Evolutionary conservation across 2,888 invertebrate genomes (phyloP).

Genomic region (Margaritifera margaritifera): DNA sequence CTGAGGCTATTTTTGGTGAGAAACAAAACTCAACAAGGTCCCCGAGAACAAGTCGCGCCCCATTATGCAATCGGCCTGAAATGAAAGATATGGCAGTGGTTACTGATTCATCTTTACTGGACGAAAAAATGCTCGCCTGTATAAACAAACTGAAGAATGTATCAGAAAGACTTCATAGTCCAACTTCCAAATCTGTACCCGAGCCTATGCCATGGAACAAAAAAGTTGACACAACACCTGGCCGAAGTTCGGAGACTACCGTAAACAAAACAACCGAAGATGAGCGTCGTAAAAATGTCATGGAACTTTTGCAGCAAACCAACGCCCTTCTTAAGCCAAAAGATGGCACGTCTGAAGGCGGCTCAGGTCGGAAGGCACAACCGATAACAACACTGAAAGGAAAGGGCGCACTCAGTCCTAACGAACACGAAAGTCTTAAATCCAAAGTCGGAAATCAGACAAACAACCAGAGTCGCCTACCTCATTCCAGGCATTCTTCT

Average conservation of each 20-base stretch:
- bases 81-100: slow-evolving; percentile 49
- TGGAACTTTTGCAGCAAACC: slow-evolving; percentile 48
- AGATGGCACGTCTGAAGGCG: slow-evolving; percentile 22
- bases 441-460: slow-evolving; percentile 13
- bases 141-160: slow-evolving; percentile 69
- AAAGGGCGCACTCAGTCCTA: slow-evolving; percentile 7
- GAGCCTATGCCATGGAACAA: slow-evolving; percentile 37
- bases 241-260: slow-evolving; percentile 15
- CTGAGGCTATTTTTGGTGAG: slow-evolving; percentile 23
- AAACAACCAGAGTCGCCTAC: neutral
- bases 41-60: neutral
- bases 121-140: slow-evolving; percentile 68
- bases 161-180: slow-evolving; percentile 64
- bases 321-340: slow-evolving; percentile 43
- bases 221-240: slow-evolving; percentile 10
- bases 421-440: no score
- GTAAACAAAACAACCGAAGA: slow-evolving; percentile 30
- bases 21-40: slow-evolving; percentile 46
- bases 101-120: slow-evolving; percentile 49
- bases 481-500: slow-evolving; percentile 22
- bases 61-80: slow-evolving; percentile 6
- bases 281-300: slow-evolving; percentile 44
- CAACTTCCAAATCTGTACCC: slow-evolving; percentile 45
- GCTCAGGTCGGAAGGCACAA: slow-evolving; percentile 53
- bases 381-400: slow-evolving; percentile 63